Evolutionary conservation across 2,888 invertebrate species (phyloP), one percentile per base, ranked within the genome.

Genomic region (Apamea monoglypha): DNA sequence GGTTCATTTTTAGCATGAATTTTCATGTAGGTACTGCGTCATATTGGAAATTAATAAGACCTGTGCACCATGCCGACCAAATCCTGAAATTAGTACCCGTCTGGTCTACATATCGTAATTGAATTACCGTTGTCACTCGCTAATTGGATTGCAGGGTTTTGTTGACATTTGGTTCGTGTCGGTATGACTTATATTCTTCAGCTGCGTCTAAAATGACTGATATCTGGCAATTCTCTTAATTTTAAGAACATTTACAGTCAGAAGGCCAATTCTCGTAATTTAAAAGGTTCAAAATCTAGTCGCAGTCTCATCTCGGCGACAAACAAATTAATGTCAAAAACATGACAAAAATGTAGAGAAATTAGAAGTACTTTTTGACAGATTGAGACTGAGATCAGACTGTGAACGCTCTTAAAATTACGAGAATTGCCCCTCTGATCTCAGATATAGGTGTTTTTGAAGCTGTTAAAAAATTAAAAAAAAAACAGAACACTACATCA

Each of bases 1-100:
- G 21, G 67, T 76, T 40, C 29, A 16, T 50, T 82, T 74, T 40
- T 82, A 25, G 18, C 66, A 67, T 32, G 40, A 32, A 25, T 18
- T 67, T 44, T n/a, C 40, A 18, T 50, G 50, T 29, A 6, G 53
- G 21, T 29, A 40, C 7, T 47, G 47, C 16, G 47, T 47, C 16
- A 47, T 68, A 40, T 63, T 40, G 5, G 18, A 32, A 67, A 73
- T 64, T 25, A 16, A 74, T 70, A 47, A n/a, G n/a, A n/a, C 14
- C 1, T 32, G 44, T 47, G 14, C 29, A 40, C 14, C 0, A 70
- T 12, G 29, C 1, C 5, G 6, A 56, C 25, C 7, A 47, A 36
- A 29, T 79, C 47, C 12, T 12, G 4, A 69, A 25, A 79, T 69
- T 0, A 36, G 29, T 56, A 29, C 7, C 50, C n/a, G 16, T 3